Evolutionary conservation across 2,113 vertebrate genomes (phyloP), one percentile per base, ranked within the genome.

Genomic region (Oryzias melastigma): DNA sequence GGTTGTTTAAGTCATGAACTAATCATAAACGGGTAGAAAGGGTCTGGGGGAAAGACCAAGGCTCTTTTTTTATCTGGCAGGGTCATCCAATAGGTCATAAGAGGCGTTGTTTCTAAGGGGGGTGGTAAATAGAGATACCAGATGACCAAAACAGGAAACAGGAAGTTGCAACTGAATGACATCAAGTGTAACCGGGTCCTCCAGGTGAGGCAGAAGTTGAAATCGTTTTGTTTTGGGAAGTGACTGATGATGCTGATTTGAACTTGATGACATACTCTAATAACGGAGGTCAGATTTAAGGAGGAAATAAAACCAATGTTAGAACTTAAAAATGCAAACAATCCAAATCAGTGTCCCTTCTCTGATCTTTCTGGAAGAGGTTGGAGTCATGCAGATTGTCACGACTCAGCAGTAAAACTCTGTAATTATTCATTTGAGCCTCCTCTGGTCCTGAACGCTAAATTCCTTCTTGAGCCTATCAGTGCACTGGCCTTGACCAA

Each of bases 141-240:
- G 81, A 87, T 88, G 84, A 83, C 78, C 82, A 72, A 81, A 88
- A 86, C 86, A 89, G 91, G 90, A 93, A 91, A 87, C 75, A 87
- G 91, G 91, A 92, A 91, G 88, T 80, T 55, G 84, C 83, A 88
- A 74, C 64, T 83, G 80, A 88, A 87, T 86, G 77, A 84, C 77
- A 71, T 81, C 78, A 68, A 68, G 62, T 58, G 25, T 57, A 45
- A 64, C 65, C 73, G 70, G 62, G 73, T 81, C 72, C 85, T 83
- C 82, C 86, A 89, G 87, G 88, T 90, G 87, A 91, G 73, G 74
- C 65, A 71, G 81, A 72, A 80, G 85, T 79, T 48, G 35, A 76
- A 47, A 69, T 24, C 8, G 68, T 71, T 73, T 78, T 84, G 77
- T 78, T 77, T 77, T 81, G 61, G 71, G 40, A 50, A 65, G 68